Base-by-base conservation (phyloP, 2,797 vertebrate genomes). In the Mormyrus hasselquistii region DNA sequence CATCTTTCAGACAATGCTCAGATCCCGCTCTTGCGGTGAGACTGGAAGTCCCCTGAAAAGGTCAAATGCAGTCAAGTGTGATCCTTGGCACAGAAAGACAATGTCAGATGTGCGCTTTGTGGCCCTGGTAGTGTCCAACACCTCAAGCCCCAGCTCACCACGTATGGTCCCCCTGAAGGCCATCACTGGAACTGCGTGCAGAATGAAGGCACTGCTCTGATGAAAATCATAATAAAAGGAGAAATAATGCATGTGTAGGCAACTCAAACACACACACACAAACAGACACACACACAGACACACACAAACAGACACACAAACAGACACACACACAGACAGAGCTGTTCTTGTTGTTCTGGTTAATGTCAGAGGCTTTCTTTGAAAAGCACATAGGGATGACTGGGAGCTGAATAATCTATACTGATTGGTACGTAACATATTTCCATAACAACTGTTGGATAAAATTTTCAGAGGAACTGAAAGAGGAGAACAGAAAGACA, bases 141-240 rank as follows among this genome's bases (percentile, higher is more conserved):
- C 90, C 92, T 89, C 91, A 91, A 90, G 91, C 87, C 90, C 91
- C 82, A 55, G 91, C 94, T 89, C 90, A 89, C 82, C 93, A 94
- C 92, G 89, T 93, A 93, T 91, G 93, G 95, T 92, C 96, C 96
- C 93, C 94, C 95, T 91, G 89, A 94, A 96, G 96, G 95, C 47
- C 29, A 86, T 92, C 14, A 62, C 2, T 69, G 91, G 94, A 16
- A 90, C 89, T 90, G 83, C 79, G 76, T 19, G 2, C 53, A 41
- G 9, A 82, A 34, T 4, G 3, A 3, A 76, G 8, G 10, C 14
- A 19, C 6, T 3, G 29, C 16, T 14, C 55, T 38, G 53, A 25
- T 38, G 10, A n/a, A 47, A 49, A n/a, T n/a, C 53, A 41, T 57
- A 19, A 44, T 87, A 16, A 52, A 49, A 3, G 44, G 19, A 52